Conservation (phyloP, 2,797 vertebrate species). For the Eidolon dupreanum region DNA sequence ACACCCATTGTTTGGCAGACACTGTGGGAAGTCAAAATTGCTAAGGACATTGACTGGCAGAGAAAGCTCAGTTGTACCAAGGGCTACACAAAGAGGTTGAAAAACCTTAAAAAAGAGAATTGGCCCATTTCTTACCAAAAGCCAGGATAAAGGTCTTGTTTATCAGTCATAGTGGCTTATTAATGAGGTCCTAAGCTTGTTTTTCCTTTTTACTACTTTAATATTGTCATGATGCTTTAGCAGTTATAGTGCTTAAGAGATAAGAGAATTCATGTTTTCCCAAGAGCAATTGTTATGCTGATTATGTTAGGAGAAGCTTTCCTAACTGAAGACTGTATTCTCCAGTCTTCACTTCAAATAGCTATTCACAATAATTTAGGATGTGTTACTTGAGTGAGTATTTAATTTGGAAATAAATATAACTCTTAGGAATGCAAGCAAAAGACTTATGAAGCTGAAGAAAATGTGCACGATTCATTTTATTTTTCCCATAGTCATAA, state of each 20-base stretch:
- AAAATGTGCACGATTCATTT: background rate
- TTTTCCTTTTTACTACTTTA: background rate
- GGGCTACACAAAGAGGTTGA: background rate
- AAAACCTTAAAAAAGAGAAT: background rate
- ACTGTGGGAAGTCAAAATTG: background rate
- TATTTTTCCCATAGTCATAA: background rate
- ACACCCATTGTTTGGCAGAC: background rate
- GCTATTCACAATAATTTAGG: slow-evolving; percentile 3
- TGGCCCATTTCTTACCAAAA: slow-evolving; percentile 16
- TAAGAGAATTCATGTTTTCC: slow-evolving; percentile 23
- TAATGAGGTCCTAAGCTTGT: background rate
- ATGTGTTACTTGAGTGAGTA: background rate
- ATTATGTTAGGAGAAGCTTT: background rate
- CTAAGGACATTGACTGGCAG: background rate
- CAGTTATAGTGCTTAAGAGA: slow-evolving; percentile 26
- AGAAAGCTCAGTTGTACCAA: background rate
- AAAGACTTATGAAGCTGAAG: slow-evolving; percentile 13
- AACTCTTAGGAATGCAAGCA: background rate
- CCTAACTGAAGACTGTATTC: background rate
- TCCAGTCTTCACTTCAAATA: background rate
- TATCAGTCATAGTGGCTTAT: background rate
- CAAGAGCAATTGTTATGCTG: background rate
- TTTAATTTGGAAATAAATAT: background rate
- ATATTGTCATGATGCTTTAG: background rate
- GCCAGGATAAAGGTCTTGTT: background rate